Evolutionary conservation across 2,888 invertebrate species (phyloP).

Genomic region (Melanostoma mellinum): DNA sequence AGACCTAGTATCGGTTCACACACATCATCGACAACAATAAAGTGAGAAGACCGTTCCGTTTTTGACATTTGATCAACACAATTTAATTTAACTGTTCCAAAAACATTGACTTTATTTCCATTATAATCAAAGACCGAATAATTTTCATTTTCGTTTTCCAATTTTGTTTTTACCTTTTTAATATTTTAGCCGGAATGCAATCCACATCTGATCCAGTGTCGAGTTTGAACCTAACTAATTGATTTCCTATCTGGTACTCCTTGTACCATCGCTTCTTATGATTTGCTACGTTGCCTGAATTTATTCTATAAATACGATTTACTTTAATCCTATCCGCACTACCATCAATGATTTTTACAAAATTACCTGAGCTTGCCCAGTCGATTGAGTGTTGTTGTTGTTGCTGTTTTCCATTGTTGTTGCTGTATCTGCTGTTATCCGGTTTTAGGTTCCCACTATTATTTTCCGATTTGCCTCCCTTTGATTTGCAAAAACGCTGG

Average conservation of each 20-base stretch:
- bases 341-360: too few species aligned
- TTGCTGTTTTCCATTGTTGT: background rate
- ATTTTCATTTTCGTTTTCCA: constrained; percentile 32
- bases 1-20: constrained; percentile 51
- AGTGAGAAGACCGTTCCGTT: constrained; percentile 12
- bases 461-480: background rate
- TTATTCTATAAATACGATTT: too few species aligned
- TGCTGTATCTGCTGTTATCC: background rate
- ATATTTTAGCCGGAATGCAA: constrained; percentile 10
- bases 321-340: too few species aligned
- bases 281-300: too few species aligned
- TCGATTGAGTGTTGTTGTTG: too few species aligned
- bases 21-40: constrained; percentile 37
- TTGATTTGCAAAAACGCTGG: background rate
- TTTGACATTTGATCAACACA: constrained; percentile 13
- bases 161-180: constrained; percentile 26
- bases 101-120: constrained; percentile 48
- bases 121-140: constrained; percentile 46
- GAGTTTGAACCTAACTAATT: background rate
- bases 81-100: constrained; percentile 31
- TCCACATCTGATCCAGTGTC: background rate
- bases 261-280: too few species aligned
- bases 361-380: too few species aligned
- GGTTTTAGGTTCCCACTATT: too few species aligned
- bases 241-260: too few species aligned